A percentile compares a stretch with the other conserved stretches of the same genome.
These are phyloP conservation scores for Drosophila sordidapex DNA, from an alignment of 2,888 invertebrate genomes.

Conservation along the genomic window DNA sequence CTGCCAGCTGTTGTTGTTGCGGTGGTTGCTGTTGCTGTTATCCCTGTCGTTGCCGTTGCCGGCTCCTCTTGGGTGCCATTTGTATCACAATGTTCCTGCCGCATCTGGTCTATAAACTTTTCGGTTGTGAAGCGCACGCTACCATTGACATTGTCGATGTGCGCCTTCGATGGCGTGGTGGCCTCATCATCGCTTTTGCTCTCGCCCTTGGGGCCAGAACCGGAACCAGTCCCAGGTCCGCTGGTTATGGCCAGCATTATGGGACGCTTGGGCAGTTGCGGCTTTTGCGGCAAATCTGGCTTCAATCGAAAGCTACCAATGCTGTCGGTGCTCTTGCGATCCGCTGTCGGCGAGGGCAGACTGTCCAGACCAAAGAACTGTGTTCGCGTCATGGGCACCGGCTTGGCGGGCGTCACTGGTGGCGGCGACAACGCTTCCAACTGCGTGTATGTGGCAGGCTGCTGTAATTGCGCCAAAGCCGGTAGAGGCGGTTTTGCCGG, in stretches of 20 bases:
- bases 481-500: slow-evolving; percentile 81
- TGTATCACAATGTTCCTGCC: slow-evolving; percentile 74
- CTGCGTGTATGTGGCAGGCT: slow-evolving; percentile 43
- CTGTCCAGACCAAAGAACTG: slow-evolving; percentile 82
- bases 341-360: slow-evolving; percentile 80
- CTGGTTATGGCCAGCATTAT: slow-evolving; percentile 57
- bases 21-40: slow-evolving; percentile 16
- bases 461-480: slow-evolving; percentile 73
- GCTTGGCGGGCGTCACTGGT: slow-evolving; percentile 75
- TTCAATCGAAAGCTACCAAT: slow-evolving; percentile 77
- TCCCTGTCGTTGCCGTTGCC: slow-evolving; percentile 2
- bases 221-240: slow-evolving; percentile 17
- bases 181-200: slow-evolving; percentile 78
- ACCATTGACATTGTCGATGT: slow-evolving; percentile 70
- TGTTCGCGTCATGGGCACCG: slow-evolving; percentile 83
- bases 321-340: slow-evolving; percentile 81
- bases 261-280: slow-evolving; percentile 93
- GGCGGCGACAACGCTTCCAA: slow-evolving; percentile 67
- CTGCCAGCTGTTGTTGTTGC: slow-evolving; percentile 16
- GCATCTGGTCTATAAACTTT: slow-evolving; percentile 72
- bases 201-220: slow-evolving; percentile 38
- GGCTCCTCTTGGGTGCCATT: slow-evolving; percentile 56
- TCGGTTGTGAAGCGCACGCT: slow-evolving; percentile 68
- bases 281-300: slow-evolving; percentile 87
- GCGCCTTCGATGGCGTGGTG: slow-evolving; percentile 69